Evolutionary conservation across 2,888 invertebrate genomes (phyloP), one percentile per base, ranked within the genome.

Genomic region (Agelastica alni): DNA sequence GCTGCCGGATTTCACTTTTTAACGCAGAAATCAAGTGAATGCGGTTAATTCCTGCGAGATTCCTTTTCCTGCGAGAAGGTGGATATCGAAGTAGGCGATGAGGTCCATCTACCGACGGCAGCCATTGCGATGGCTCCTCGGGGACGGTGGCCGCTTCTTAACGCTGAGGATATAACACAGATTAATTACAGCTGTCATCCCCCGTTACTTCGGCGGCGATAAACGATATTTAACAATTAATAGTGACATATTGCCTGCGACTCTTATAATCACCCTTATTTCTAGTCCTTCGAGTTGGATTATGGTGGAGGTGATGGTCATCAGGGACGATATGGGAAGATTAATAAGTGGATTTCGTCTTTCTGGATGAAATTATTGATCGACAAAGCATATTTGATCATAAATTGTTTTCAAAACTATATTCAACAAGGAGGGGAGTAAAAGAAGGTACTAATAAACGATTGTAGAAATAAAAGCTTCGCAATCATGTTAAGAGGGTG

Each of bases 201-300:
- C 69, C 71, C 66, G 73, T 76, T 75, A 75, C 73, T 74, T 74
- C 72, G 68, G 68, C 70, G 68, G 68, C 75, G 73, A 75, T 74
- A 75, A 75, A 75, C 75, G 74, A 76, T 76, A 76, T 76, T 76
- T 76, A 76, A 76, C 75, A 76, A 76, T 76, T 76, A 76, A 72
- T 72, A 68, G 66, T 75, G 76, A 76, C 76, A 75, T 68, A 70
- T 71, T 68, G 69, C 69, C 64, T 62, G 61, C 66, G 61, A 64
- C 63, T 66, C 61, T 68, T 66, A 68, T 69, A 66, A 69, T 61
- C 63, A 60, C 65, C 65, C 61, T 64, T 63, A 63, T 60, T 49
- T 63, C 57, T 52, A 51, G 49, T 44, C 61, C 59, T 63, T 63
- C 61, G 49, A 58, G 44, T 58, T 30, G 57, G 59, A 63, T 63